Percentiles rank a stretch among this genome's conserved stretches.
phyloP scores from a whole-genome alignment of 1,140 invertebrate species.

The Samia ricini region DNA sequence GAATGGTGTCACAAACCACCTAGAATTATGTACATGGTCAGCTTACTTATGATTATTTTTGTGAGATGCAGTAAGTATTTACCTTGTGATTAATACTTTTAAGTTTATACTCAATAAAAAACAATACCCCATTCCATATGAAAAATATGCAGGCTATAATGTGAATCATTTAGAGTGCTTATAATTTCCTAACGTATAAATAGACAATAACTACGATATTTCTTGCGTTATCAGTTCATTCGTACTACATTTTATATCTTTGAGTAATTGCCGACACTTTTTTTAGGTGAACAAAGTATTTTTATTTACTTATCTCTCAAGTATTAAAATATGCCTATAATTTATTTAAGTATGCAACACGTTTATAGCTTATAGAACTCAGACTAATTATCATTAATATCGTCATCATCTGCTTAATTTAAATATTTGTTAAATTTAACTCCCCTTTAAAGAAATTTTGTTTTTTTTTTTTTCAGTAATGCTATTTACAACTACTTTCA shows the following conservation, averaged over 20 bases:
- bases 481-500: conserved; percentile 67
- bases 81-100: background rate
- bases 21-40: conserved; percentile 80
- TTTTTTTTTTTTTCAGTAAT: conserved; percentile 62
- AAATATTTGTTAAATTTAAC: too few species aligned
- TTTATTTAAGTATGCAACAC: too few species aligned
- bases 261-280: too few species aligned
- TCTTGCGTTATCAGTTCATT: background rate
- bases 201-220: background rate
- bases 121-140: too few species aligned
- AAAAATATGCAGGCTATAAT: too few species aligned
- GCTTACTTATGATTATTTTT: conserved; percentile 79
- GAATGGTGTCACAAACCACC: conserved; percentile 79
- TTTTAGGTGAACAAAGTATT: too few species aligned
- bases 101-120: background rate
- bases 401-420: too few species aligned
- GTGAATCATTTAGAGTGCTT: background rate
- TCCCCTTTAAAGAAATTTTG: background rate
- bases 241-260: background rate
- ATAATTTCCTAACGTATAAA: too few species aligned
- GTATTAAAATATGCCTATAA: too few species aligned
- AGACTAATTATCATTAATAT: too few species aligned
- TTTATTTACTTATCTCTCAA: background rate
- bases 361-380: too few species aligned
- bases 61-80: conserved; percentile 80